These are phyloP conservation scores for Ecliptopera silaceata DNA, from an alignment of 2,888 invertebrate genomes.

Conservation along the genomic window DNA sequence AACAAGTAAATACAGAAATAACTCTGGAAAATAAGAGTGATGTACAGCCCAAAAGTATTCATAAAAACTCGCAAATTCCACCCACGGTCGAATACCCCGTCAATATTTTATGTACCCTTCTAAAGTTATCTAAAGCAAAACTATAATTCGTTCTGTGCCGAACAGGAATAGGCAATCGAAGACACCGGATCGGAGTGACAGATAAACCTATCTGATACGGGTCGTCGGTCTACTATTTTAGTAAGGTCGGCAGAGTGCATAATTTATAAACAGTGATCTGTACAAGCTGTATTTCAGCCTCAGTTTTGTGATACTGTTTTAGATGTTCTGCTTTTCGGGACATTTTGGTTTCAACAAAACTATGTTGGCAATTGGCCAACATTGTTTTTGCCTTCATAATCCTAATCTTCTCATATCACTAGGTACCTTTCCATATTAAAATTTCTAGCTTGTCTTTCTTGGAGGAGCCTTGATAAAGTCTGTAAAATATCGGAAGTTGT, in stretches of 20 bases:
- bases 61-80: background rate
- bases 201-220: slow-evolving; percentile 2
- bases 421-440: no score
- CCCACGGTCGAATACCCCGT: background rate
- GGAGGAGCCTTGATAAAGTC: no score
- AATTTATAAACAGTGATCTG: slow-evolving; percentile 5
- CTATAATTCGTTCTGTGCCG: background rate
- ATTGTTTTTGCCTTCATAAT: no score
- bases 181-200: slow-evolving; percentile 2
- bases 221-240: slow-evolving; percentile 14
- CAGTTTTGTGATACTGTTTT: background rate
- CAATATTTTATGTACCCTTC: background rate
- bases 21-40: no score
- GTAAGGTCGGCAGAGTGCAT: slow-evolving; percentile 4
- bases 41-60: background rate
- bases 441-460: no score
- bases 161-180: slow-evolving; percentile 7
- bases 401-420: no score
- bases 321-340: background rate
- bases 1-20: no score
- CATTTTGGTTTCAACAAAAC: no score
- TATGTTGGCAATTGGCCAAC: no score
- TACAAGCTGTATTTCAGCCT: background rate
- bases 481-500: no score
- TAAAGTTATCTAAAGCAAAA: background rate